These are phyloP conservation scores for Pica pica DNA, from an alignment of 2,113 vertebrate species.

Conservation along the genomic window DNA sequence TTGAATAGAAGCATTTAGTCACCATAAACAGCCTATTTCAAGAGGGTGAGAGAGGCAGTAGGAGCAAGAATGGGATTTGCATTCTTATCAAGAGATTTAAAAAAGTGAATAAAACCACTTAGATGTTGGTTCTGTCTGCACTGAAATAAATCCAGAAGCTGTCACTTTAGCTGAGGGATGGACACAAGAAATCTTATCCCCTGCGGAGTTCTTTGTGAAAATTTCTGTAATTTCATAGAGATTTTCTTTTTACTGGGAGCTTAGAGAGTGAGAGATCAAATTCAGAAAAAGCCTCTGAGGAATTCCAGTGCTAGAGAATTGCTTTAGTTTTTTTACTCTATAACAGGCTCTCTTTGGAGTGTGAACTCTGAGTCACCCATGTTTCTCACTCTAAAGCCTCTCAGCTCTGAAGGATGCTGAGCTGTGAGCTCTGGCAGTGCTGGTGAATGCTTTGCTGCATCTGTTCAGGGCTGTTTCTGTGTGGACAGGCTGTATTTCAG, in stretches of 20 bases:
- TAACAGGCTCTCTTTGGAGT: neutral
- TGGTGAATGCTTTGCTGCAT: neutral
- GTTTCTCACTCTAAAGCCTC: neutral
- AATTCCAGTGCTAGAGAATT: neutral
- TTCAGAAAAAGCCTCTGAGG: neutral
- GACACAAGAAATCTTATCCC: neutral
- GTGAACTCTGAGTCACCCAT: neutral
- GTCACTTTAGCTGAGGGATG: neutral
- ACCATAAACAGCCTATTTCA: conserved; percentile 21
- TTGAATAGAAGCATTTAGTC: conserved; percentile 20
- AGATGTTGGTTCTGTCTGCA: neutral
- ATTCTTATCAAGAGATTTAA: conserved; percentile 26
- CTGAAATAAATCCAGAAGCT: conserved; percentile 1
- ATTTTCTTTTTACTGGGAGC: neutral
- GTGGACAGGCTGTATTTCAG: neutral
- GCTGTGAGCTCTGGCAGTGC: neutral
- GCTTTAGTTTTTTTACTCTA: neutral
- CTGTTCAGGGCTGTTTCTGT: neutral
- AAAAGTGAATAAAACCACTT: neutral
- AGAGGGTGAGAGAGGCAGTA: neutral
- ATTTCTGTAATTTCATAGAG: neutral
- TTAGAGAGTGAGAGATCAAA: neutral
- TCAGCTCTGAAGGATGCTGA: neutral
- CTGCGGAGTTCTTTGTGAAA: fast-evolving
- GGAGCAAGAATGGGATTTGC: conserved; percentile 23